These are phyloP conservation scores for Megaceryle torquata DNA, from an alignment of 2,113 vertebrate species.

Conservation along the genomic window DNA sequence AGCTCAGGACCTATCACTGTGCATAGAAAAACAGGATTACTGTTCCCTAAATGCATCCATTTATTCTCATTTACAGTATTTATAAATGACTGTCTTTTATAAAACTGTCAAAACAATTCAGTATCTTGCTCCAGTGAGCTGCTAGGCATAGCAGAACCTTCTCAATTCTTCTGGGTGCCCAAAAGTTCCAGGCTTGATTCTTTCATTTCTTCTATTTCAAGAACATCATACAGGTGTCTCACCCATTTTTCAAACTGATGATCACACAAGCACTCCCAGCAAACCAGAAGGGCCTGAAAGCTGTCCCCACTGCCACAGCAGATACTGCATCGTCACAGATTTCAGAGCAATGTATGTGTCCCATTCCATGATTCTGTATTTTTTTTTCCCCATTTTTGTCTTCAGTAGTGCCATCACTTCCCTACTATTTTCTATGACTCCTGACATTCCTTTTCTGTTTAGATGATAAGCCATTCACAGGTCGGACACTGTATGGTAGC, in stretches of 20 bases:
- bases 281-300: background rate
- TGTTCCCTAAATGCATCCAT: background rate
- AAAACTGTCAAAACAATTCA: background rate
- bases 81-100: background rate
- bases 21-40: background rate
- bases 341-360: accelerated
- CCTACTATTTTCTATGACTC: background rate
- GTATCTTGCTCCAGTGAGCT: background rate
- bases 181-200: background rate
- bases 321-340: background rate
- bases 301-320: background rate
- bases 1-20: background rate
- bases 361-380: background rate
- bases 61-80: background rate
- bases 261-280: background rate
- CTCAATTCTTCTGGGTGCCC: background rate
- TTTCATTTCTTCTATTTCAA: background rate
- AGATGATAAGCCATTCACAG: background rate
- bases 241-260: background rate
- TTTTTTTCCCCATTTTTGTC: background rate
- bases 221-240: background rate
- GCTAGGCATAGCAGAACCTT: background rate
- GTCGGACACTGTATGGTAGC: background rate
- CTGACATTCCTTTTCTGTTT: background rate
- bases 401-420: background rate